A percentile compares a stretch with the other conserved stretches of the same genome.
phyloP scores from a whole-genome alignment of 1,140 invertebrate species.

The Drosophila dunni region DNA sequence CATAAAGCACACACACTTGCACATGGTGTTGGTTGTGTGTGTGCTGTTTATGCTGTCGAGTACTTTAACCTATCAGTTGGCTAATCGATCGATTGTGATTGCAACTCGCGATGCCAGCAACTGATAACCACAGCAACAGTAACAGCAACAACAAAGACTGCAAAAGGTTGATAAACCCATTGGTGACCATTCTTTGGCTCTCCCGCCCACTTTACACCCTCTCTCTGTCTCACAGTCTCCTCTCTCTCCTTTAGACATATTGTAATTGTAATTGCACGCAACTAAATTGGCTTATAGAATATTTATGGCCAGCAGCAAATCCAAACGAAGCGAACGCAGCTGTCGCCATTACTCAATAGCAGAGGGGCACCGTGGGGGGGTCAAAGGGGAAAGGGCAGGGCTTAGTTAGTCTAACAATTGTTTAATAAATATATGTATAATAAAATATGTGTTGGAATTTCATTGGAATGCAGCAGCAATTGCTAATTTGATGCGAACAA shows the following conservation, averaged over 20 bases:
- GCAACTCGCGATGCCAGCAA: constrained; percentile 46
- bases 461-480: constrained; percentile 23
- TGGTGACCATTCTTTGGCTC: constrained; percentile 26
- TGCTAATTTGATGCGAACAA: constrained; percentile 12
- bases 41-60: constrained; percentile 48
- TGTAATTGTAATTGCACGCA: constrained; percentile 72
- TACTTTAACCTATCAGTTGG: constrained; percentile 67
- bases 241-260: constrained; percentile 33
- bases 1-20: constrained; percentile 39
- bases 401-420: constrained; percentile 15
- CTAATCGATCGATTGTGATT: constrained; percentile 77
- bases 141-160: constrained; percentile 28
- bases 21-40: constrained; percentile 18
- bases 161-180: constrained; percentile 74
- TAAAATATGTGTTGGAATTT: constrained; percentile 16
- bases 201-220: background rate
- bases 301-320: constrained; percentile 62
- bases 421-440: constrained; percentile 25
- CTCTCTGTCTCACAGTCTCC: no score
- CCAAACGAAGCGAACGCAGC: constrained; percentile 45
- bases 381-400: background rate
- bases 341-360: constrained; percentile 14
- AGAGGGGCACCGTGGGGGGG: background rate
- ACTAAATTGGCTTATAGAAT: constrained; percentile 74
- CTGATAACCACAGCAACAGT: constrained; percentile 72